phyloP scores from a whole-genome alignment of 2,113 vertebrate species.

The Agelaius tricolor region DNA sequence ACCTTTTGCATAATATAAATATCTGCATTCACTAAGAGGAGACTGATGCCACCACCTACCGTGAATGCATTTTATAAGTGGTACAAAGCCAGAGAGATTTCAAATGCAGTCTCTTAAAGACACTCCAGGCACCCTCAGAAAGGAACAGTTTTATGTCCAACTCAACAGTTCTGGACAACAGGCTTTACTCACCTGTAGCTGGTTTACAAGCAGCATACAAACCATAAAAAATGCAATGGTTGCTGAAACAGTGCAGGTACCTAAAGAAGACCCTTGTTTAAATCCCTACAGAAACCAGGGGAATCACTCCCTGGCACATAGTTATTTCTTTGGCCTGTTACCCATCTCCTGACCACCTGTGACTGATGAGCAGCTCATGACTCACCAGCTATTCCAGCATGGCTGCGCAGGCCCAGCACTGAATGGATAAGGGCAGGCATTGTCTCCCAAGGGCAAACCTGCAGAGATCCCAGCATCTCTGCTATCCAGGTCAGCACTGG shows the following conservation, averaged over 20 bases:
- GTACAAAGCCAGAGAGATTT: slow-evolving; percentile 2
- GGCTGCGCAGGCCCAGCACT: accelerated
- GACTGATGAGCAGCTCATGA: background rate
- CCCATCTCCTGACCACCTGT: background rate
- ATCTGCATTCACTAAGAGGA: slow-evolving; percentile 32
- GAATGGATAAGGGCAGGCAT: background rate
- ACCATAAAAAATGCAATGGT: background rate
- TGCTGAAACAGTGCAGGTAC: background rate
- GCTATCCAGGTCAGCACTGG: background rate
- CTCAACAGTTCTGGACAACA: background rate
- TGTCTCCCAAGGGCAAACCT: background rate
- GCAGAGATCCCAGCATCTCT: accelerated
- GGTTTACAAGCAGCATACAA: background rate
- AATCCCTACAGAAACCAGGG: background rate
- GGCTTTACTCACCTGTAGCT: background rate
- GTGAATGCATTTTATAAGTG: slow-evolving; percentile 5
- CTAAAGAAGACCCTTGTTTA: background rate
- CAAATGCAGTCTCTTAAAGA: background rate
- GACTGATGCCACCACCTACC: slow-evolving; percentile 34
- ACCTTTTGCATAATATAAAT: slow-evolving; percentile 38
- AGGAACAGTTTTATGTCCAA: background rate
- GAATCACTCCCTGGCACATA: background rate
- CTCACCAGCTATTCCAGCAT: accelerated
- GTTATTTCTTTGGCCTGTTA: background rate
- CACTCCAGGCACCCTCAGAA: background rate